Evolutionary conservation across 2,797 vertebrate species (phyloP), one percentile per base, ranked within the genome.

Genomic region (Ibycter americanus): DNA sequence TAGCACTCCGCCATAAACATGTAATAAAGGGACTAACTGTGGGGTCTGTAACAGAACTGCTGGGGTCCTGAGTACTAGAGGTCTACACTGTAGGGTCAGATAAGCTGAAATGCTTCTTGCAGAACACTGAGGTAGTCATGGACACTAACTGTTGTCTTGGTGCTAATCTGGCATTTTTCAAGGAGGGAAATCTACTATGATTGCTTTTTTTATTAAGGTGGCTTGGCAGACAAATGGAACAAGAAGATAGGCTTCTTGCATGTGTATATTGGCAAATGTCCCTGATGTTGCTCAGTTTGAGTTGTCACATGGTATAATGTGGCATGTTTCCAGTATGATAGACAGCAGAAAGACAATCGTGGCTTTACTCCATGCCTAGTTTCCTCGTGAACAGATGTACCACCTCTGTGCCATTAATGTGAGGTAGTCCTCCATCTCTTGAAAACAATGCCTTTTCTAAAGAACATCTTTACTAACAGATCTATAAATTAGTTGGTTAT

Each of bases 121-220:
- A 72, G 68, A 83, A 68, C 9, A 42, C 3, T 61, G 68, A 83
- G 38, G 54, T 90, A 79, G 80, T 61, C 56, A 34, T 29, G 26
- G 92, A 90, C 38, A 72, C 23, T 83, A 94, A 79, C 58, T 67
- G 58, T 81, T 96, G 34, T 92, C 44, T 73, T 93, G 92, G 93
- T 91, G 87, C 74, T 94, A 90, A 84, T 40, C 42, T 4, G 31
- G 47, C 62, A 42, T 71, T 91, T 94, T 90, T 83, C 34, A 36
- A 62, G 83, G 85, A 79, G 42, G 58, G 27, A 86, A 91, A 84
- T 77, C 62, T 86, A 55, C 27, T 23, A 68, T 32, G 31, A 49
- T 79, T 68, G 36, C 23, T 78, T 78, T 29, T 44, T 46, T 17
- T 79, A 4, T 78, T 73, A 66, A 63, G 26, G 19, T 58, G 54